phyloP scores from a whole-genome alignment of 1,140 invertebrate genomes.

The Scaptomyza montana region DNA sequence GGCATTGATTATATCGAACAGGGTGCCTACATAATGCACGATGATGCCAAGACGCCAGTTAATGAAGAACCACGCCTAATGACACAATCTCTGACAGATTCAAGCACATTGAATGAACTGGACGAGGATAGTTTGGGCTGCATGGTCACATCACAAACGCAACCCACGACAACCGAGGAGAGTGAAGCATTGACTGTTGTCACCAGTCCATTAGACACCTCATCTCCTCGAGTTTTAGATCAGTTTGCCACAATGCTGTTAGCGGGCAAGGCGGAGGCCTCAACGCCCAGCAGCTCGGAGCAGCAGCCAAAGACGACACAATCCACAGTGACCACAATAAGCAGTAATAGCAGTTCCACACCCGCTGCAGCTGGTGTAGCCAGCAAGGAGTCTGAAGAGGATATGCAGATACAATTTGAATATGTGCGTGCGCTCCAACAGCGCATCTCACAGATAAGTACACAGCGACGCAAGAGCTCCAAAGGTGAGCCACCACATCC shows the following conservation, averaged over 20 bases:
- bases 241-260: slow-evolving; percentile 63
- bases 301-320: slow-evolving; percentile 72
- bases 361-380: slow-evolving; percentile 41
- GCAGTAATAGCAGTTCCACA: slow-evolving; percentile 50
- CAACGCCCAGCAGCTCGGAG: slow-evolving; percentile 78
- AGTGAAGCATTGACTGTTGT: slow-evolving; percentile 86
- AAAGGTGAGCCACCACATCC: slow-evolving; percentile 83
- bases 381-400: slow-evolving; percentile 59
- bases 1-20: slow-evolving; percentile 86
- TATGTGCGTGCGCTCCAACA: slow-evolving; percentile 89
- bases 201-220: slow-evolving; percentile 85
- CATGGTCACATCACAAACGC: slow-evolving; percentile 62
- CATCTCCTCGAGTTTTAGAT: slow-evolving; percentile 63
- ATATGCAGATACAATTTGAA: slow-evolving; percentile 83
- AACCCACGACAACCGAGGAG: slow-evolving; percentile 84
- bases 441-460: slow-evolving; percentile 89
- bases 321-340: slow-evolving; percentile 57
- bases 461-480: slow-evolving; percentile 86
- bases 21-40: slow-evolving; percentile 83
- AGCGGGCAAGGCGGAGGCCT: slow-evolving; percentile 52
- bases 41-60: slow-evolving; percentile 79
- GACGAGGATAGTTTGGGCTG: slow-evolving; percentile 86
- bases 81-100: slow-evolving; percentile 79
- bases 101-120: slow-evolving; percentile 83
- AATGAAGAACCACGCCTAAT: slow-evolving; percentile 69